Evolutionary conservation across 2,113 vertebrate species (phyloP), one percentile per base, ranked within the genome.

Genomic region (Zosterops japonicus): DNA sequence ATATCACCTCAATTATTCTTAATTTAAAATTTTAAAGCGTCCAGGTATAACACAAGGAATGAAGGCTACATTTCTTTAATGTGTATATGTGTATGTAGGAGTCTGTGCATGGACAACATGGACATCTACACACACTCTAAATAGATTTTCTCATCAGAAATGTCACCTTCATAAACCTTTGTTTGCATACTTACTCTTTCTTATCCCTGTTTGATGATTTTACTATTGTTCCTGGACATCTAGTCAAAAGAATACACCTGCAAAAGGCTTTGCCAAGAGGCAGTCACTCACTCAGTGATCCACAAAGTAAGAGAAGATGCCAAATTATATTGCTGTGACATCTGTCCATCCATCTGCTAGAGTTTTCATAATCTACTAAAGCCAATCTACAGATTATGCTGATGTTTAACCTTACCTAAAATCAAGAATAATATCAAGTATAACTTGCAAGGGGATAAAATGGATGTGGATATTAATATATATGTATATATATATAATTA

Each of bases 321-420:
- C 97, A 97, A 98, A 95, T 96, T 96, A 92, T 93, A 97, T 95
- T 96, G 96, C 96, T 97, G 89, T 96, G 95, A 96, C 97, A 98
- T 97, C 98, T 98, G 98, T 96, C 97, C 16, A 17, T 96, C 94
- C 98, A 98, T 98, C 98, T 98, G 98, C 77, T 89, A 56, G 68
- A 92, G 50, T 81, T 97, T 95, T 82, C 74, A 77, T 89, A 97
- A 97, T 95, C 93, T 96, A 95, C 55, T 83, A 91, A 89, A 94
- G 89, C 93, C 46, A 96, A 95, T 90, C 92, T 96, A 97, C 59
- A 95, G 77, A 97, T 96, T 87, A 94, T 68, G 84, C 53, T 77
- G 90, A 90, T 84, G 67, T 87, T 97, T 94, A 88, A 74, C 69
- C 87, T 95, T 86, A 92, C 33, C 78, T 74, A 94, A 89, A 86